Evolutionary conservation across 2,888 invertebrate species (phyloP).

Genomic region (Rutpela maculata): DNA sequence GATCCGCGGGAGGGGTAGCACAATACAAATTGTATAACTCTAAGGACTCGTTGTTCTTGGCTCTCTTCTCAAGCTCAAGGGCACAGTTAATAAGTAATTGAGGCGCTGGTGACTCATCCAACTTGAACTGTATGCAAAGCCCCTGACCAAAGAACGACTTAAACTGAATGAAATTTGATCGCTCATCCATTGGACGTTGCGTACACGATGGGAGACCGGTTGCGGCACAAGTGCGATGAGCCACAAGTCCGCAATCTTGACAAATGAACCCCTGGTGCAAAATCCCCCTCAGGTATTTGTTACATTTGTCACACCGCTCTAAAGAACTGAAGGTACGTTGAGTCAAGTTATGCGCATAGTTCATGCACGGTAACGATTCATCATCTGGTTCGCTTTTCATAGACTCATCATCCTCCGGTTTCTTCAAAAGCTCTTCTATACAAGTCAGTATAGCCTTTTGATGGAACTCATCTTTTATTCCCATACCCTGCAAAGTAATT

Average conservation of each 20-base stretch:
- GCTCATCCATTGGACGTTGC: slow-evolving; percentile 61
- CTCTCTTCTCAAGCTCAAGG: slow-evolving; percentile 79
- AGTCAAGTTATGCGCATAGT: slow-evolving; percentile 73
- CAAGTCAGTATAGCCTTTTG: slow-evolving; percentile 82
- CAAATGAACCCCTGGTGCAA: slow-evolving; percentile 84
- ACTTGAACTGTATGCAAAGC: slow-evolving; percentile 79
- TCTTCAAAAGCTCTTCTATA: slow-evolving; percentile 78
- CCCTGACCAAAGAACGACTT: slow-evolving; percentile 79
- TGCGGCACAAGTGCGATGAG: slow-evolving; percentile 82
- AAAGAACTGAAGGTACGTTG: slow-evolving; percentile 82
- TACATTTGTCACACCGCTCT: slow-evolving; percentile 84
- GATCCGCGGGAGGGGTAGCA: slow-evolving; percentile 78
- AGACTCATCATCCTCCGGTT: slow-evolving; percentile 65
- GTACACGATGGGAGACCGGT: slow-evolving; percentile 77
- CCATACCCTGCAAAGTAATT: slow-evolving; percentile 78
- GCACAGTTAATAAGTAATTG: slow-evolving; percentile 76
- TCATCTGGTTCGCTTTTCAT: slow-evolving; percentile 48
- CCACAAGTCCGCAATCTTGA: slow-evolving; percentile 83
- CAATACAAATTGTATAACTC: slow-evolving; percentile 83
- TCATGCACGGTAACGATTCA: slow-evolving; percentile 39
- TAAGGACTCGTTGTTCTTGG: slow-evolving; percentile 73
- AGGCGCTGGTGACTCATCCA: slow-evolving; percentile 77
- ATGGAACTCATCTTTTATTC: slow-evolving; percentile 84
- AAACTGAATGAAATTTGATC: slow-evolving; percentile 66
- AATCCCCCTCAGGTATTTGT: slow-evolving; percentile 82